Base-by-base conservation (phyloP, 2,888 invertebrate species). In the Lasioglossum villosulum region DNA sequence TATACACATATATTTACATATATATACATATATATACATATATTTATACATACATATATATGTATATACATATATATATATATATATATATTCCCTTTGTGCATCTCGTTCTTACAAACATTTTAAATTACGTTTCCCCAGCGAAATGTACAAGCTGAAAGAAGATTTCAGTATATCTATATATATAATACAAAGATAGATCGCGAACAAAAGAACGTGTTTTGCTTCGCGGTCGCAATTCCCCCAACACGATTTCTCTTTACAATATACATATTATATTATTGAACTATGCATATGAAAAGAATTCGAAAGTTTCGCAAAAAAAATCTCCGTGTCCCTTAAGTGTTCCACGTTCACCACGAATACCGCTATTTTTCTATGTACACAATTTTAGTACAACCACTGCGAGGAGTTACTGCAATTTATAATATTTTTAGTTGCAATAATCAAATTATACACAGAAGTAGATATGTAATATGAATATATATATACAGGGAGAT, bases 61-160 rank as follows among this genome's bases (percentile, higher is more conserved):
- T n/a, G n/a, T n/a, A n/a, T n/a, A 39, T 39, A 39, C 8, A 39
- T 39, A 39, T 39, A 39, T 6, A 39, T 39, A 39, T 0, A 39
- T 8, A 6, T 39, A 6, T 39, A 39, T 39, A 39, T 8, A 39
- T 12, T 42, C 12, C 42, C 66, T 86, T 78, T 88, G 83, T 85
- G 81, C 80, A 81, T 84, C 80, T 84, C 80, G 88, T 78, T 79
- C 83, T 81, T 80, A 79, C 48, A 80, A 83, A 12, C 84, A 75
- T 63, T 82, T 89, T 86, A 79, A 85, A 74, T 80, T 88, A 84
- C 74, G 59, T 79, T 73, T 59, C 77, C n/a, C 77, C 34, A 80
- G 86, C 84, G 89, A 89, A 91, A 89, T 91, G 91, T 91, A 91
- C 89, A 91, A 87, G 88, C 84, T 83, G 86, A 91, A 81, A 84